Conservation (phyloP, 2,113 vertebrate genomes). For the Propithecus coquereli region DNA sequence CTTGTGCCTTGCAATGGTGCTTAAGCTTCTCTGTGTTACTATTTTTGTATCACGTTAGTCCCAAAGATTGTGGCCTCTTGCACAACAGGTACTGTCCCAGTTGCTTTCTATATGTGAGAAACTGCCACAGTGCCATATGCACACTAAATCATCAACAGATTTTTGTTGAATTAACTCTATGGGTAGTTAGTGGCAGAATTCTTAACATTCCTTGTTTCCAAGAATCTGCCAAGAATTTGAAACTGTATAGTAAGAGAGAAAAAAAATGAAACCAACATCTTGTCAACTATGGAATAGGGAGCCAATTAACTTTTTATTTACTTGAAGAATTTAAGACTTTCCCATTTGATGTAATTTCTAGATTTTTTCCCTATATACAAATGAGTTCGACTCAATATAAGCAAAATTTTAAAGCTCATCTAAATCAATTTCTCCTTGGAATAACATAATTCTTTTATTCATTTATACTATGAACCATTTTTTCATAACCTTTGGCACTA, state of each 20-base stretch:
- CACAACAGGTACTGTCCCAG: background rate
- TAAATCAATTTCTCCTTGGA: background rate
- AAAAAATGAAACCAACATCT: background rate
- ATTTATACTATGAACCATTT: background rate
- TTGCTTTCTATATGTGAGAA: background rate
- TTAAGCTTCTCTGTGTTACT: background rate
- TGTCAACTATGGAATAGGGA: background rate
- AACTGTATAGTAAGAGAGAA: background rate
- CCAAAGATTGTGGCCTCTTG: background rate
- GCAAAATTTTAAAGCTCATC: background rate
- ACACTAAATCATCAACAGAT: background rate
- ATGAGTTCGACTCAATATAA: background rate
- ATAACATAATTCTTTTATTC: background rate
- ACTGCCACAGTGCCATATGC: background rate
- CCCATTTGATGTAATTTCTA: background rate
- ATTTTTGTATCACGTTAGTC: background rate
- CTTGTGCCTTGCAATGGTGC: background rate
- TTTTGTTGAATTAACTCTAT: background rate
- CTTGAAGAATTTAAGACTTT: constrained; percentile 16
- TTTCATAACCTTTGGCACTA: background rate
- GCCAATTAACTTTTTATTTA: background rate
- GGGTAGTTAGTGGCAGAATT: background rate
- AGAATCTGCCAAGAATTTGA: constrained; percentile 21
- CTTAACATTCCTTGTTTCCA: background rate
- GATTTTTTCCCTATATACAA: background rate